Percentiles rank a stretch among this genome's conserved stretches.
Evolutionary conservation across 2,797 vertebrate species (phyloP).

Genomic region (Arvicola amphibius): DNA sequence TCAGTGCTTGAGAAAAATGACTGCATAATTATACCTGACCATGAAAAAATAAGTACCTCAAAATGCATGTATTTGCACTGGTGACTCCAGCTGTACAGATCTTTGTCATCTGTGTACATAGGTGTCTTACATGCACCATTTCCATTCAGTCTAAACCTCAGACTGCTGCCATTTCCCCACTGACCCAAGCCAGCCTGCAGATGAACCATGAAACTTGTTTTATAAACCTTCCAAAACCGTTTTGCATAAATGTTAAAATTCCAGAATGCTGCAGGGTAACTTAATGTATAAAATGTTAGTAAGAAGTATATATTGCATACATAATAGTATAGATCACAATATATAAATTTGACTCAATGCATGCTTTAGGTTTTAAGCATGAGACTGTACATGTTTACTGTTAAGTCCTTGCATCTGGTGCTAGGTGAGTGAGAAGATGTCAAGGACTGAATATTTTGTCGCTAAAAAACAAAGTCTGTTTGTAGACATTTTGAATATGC

Average conservation of each 20-base stretch:
- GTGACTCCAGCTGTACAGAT: slow-evolving; percentile 81
- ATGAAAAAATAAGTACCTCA: slow-evolving; percentile 85
- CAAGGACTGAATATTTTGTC: slow-evolving; percentile 84
- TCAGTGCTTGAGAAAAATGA: slow-evolving; percentile 71
- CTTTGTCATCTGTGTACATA: slow-evolving; percentile 80
- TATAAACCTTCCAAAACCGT: slow-evolving; percentile 44
- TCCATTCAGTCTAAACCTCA: slow-evolving; percentile 55
- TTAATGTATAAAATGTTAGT: slow-evolving; percentile 67
- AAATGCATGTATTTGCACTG: slow-evolving; percentile 86
- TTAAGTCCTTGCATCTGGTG: slow-evolving; percentile 87
- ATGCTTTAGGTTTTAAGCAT: slow-evolving; percentile 86
- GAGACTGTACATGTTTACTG: slow-evolving; percentile 82
- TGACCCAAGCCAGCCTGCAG: slow-evolving; percentile 75
- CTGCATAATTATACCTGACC: slow-evolving; percentile 83
- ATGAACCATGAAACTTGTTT: slow-evolving; percentile 66
- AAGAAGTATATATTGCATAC: slow-evolving; percentile 76
- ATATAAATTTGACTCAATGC: slow-evolving; percentile 80
- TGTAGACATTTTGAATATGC: slow-evolving; percentile 73
- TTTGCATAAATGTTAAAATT: slow-evolving; percentile 75
- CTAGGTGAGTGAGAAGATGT: slow-evolving; percentile 86
- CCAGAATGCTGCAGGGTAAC: slow-evolving; percentile 76
- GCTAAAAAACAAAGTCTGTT: slow-evolving; percentile 79
- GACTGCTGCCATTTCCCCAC: slow-evolving; percentile 79
- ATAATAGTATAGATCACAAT: slow-evolving; percentile 76
- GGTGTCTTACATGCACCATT: slow-evolving; percentile 69